Evolutionary conservation across 2,888 invertebrate species (phyloP), one percentile per base, ranked within the genome.

Genomic region (Sminthurides aquaticus): DNA sequence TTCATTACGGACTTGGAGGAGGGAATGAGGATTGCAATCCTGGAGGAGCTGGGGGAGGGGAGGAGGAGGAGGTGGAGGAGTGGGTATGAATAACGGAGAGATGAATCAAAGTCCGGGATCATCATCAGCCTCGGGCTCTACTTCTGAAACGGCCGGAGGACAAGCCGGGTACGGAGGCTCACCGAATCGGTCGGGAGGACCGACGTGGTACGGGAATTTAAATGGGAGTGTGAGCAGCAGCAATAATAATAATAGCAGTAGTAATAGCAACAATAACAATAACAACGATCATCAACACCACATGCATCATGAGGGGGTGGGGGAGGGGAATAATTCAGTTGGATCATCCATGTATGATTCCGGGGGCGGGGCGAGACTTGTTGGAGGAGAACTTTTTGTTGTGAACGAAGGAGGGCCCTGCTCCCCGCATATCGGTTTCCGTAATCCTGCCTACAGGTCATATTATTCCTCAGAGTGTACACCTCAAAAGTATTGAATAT

Each of bases 401-500:
- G 63, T 49, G 22, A 63, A 63, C 49, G 63, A 63, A n/a, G n/a
- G n/a, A n/a, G n/a, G n/a, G n/a, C n/a, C n/a, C 24, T 49, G 56
- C 2, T 52, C 54, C 34, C 28, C 69, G 24, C 66, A 15, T 15
- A 34, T 34, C 43, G 43, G 43, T 15, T 34, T 34, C 43, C 63
- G 73, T 57, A 70, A 70, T 29, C 64, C 71, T 49, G 62, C 66
- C 59, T 73, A 71, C 60, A 68, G 73, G 64, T 67, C 70, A 2
- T 73, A 73, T 59, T 73, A 73, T 61, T 61, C 71, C 56, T 65
- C 69, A 57, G 73, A 73, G 59, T 73, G 73, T 63, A 62, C 69
- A 55, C 63, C 72, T 26, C 72, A 69, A 60, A 72, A 72, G 54
- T 72, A 72, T 62, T 72, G 61, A 66, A 29, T 2, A 18, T 18